Conservation (phyloP, 2,797 vertebrate species). For the Austrolebias charrua region DNA sequence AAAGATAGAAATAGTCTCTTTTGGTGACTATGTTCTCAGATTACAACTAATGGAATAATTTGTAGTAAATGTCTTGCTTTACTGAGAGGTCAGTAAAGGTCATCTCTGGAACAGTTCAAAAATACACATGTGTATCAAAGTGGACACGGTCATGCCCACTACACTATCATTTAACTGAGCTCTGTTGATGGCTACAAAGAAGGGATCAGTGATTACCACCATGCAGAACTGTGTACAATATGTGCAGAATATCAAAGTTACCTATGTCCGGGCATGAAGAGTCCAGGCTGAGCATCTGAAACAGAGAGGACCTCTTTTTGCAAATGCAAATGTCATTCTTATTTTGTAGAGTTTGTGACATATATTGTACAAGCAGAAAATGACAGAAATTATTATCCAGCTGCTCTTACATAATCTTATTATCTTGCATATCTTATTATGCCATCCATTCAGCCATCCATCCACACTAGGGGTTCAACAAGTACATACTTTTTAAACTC, state of each 20-base stretch:
- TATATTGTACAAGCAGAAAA: background rate
- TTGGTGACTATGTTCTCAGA: too few relatives aligned
- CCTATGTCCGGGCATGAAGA: constrained; percentile 42
- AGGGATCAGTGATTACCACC: constrained; percentile 43
- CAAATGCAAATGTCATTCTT: too few relatives aligned
- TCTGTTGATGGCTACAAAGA: constrained; percentile 23
- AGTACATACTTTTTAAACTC: too few relatives aligned
- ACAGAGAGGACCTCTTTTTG: constrained; percentile 19
- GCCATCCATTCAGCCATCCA: too few relatives aligned
- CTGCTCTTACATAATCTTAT: background rate
- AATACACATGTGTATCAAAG: too few relatives aligned
- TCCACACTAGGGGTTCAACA: too few relatives aligned
- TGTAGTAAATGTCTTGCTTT: too few relatives aligned
- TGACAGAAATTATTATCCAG: background rate
- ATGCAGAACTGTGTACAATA: constrained; percentile 8
- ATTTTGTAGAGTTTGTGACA: background rate
- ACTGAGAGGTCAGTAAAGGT: too few relatives aligned
- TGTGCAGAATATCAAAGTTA: constrained; percentile 57
- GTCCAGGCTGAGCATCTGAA: constrained; percentile 44
- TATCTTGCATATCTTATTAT: background rate
- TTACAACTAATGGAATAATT: too few relatives aligned
- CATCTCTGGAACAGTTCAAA: too few relatives aligned
- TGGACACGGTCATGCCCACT: too few relatives aligned
- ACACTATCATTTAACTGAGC: constrained; percentile 5
- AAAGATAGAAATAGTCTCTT: too few relatives aligned